phyloP scores from a whole-genome alignment of 2,888 invertebrate species.

The Metalampra italica region DNA sequence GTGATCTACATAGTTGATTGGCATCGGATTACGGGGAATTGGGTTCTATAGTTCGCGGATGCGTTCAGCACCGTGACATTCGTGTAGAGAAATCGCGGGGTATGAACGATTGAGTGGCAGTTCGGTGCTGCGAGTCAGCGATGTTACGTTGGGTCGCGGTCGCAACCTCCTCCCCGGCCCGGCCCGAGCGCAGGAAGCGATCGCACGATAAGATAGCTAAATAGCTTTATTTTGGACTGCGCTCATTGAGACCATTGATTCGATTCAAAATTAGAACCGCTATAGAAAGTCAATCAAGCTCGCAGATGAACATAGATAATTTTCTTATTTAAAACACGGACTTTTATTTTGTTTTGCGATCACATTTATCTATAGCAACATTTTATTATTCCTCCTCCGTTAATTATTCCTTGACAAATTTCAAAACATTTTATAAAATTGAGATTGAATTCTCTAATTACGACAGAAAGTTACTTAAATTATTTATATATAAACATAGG shows the following conservation, averaged over 20 bases:
- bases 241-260: conserved; percentile 49
- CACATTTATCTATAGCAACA: no score
- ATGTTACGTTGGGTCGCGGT: conserved; percentile 52
- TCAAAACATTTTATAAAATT: no score
- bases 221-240: conserved; percentile 59
- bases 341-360: not conserved
- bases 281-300: conserved; percentile 71
- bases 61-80: conserved; percentile 63
- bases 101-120: conserved; percentile 57
- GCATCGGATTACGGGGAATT: conserved; percentile 68
- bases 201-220: conserved; percentile 57
- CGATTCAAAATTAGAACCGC: conserved; percentile 56
- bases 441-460: no score
- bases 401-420: no score
- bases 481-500: no score
- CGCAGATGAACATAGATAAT: conserved; percentile 29
- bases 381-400: no score
- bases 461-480: no score
- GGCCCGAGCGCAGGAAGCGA: conserved; percentile 40
- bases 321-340: conserved; percentile 26
- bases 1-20: conserved; percentile 74
- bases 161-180: conserved; percentile 42
- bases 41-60: conserved; percentile 47
- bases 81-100: conserved; percentile 57
- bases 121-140: conserved; percentile 49